A percentile compares a stretch with the other conserved stretches of the same genome.
These are phyloP conservation scores for Mesorhabditis sp. DNA, from an alignment of 2,888 invertebrate genomes.

Conservation along the genomic window DNA sequence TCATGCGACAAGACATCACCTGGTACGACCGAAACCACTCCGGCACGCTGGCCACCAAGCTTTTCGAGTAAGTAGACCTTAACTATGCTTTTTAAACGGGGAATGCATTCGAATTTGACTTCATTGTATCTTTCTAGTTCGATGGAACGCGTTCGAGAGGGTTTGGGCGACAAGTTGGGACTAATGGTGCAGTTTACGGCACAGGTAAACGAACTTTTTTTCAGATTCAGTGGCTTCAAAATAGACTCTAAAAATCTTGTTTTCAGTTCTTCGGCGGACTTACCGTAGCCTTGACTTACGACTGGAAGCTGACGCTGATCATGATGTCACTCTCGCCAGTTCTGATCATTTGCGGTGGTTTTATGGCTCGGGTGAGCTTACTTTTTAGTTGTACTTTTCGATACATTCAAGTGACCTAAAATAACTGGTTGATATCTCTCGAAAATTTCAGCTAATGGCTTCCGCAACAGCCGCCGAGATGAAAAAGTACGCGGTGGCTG, in stretches of 20 bases:
- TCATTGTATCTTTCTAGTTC: conserved; percentile 29
- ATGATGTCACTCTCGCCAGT: conserved; percentile 56
- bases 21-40: conserved; percentile 61
- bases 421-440: no score
- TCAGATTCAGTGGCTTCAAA: neutral
- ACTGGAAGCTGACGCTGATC: conserved; percentile 51
- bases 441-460: conserved; percentile 58
- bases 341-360: conserved; percentile 41
- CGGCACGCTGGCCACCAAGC: conserved; percentile 62
- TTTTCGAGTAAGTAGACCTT: conserved; percentile 60
- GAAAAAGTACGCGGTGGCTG: conserved; percentile 34
- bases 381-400: neutral
- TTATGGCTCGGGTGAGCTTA: conserved; percentile 30
- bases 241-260: neutral
- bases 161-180: conserved; percentile 48
- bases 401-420: no score
- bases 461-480: conserved; percentile 60
- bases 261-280: conserved; percentile 22
- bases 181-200: conserved; percentile 34
- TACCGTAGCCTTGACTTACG: conserved; percentile 36
- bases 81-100: neutral
- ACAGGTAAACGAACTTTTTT: neutral
- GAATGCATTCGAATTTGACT: neutral
- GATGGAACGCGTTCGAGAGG: conserved; percentile 48
- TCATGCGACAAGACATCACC: conserved; percentile 58